Percentiles rank a stretch among this genome's conserved stretches.
Evolutionary conservation across 2,888 invertebrate species (phyloP).

Genomic region (Drosophila vallismaia): DNA sequence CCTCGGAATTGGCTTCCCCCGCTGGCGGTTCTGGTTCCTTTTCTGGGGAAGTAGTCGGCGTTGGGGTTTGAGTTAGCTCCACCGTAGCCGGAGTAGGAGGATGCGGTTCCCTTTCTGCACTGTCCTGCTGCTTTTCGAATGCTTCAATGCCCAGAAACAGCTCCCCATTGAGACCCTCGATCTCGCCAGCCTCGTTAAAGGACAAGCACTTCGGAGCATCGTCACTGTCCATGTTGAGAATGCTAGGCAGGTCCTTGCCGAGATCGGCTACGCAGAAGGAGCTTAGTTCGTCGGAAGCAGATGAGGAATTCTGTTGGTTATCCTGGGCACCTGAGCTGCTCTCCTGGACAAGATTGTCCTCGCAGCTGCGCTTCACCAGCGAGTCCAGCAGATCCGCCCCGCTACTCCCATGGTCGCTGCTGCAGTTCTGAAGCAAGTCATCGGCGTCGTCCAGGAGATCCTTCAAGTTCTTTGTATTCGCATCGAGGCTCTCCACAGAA

Average conservation of each 20-base stretch:
- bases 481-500: conserved; percentile 65
- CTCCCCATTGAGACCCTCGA: conserved; percentile 82
- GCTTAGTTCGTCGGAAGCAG: conserved; percentile 47
- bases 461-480: conserved; percentile 82
- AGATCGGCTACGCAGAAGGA: conserved; percentile 65
- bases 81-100: conserved; percentile 38
- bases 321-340: not conserved
- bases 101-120: conserved; percentile 23
- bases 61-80: conserved; percentile 56
- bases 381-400: conserved; percentile 86
- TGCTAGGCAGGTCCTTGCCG: conserved; percentile 87
- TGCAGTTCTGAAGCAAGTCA: conserved; percentile 81
- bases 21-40: conserved; percentile 85
- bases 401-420: conserved; percentile 83
- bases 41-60: conserved; percentile 52
- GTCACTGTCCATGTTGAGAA: conserved; percentile 86
- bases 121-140: conserved; percentile 69
- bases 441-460: conserved; percentile 83
- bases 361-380: conserved; percentile 87
- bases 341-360: conserved; percentile 85
- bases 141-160: conserved; percentile 79
- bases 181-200: conserved; percentile 83
- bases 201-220: conserved; percentile 83
- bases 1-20: conserved; percentile 82
- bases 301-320: conserved; percentile 19